Evolutionary conservation across 2,797 vertebrate genomes (phyloP).

Genomic region (Leptatherina wallacei): DNA sequence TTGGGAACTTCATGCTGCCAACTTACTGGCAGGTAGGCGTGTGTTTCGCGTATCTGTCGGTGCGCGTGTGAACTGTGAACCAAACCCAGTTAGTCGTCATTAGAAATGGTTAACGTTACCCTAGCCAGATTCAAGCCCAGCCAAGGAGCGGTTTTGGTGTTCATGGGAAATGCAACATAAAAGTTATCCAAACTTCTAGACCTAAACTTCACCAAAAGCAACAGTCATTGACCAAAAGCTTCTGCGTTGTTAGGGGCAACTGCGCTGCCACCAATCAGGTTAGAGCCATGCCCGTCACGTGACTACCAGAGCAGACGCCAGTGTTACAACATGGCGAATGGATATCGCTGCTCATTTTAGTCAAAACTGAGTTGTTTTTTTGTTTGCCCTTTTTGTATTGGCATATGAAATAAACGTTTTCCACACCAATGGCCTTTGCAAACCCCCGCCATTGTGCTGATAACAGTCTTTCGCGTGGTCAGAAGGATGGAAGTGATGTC

Average conservation of each 20-base stretch:
- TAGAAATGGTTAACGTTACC: background rate
- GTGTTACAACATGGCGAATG: slow-evolving; percentile 72
- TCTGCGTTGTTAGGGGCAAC: slow-evolving; percentile 80
- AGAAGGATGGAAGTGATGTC: slow-evolving; percentile 6
- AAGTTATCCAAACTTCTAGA: no score
- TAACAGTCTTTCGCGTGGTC: background rate
- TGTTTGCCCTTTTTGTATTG: background rate
- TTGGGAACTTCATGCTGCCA: background rate
- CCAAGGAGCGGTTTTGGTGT: background rate
- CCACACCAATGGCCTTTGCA: slow-evolving; percentile 47
- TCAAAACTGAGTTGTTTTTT: background rate
- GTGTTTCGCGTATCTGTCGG: background rate
- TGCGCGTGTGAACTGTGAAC: no score
- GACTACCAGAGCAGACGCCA: slow-evolving; percentile 26
- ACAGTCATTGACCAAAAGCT: slow-evolving; percentile 49
- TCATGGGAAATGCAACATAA: background rate
- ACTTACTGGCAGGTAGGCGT: background rate
- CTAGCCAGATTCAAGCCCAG: background rate
- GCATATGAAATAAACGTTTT: rapidly evolving
- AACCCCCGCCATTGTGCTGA: background rate
- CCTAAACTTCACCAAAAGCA: no score
- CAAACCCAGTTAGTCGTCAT: background rate
- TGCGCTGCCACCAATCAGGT: slow-evolving; percentile 64
- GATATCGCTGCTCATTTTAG: background rate
- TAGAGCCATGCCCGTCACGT: slow-evolving; percentile 49